Percentiles rank a stretch among this genome's conserved stretches.
These are phyloP conservation scores for Tyrannus savana DNA, from an alignment of 2,113 vertebrate genomes.

Conservation along the genomic window DNA sequence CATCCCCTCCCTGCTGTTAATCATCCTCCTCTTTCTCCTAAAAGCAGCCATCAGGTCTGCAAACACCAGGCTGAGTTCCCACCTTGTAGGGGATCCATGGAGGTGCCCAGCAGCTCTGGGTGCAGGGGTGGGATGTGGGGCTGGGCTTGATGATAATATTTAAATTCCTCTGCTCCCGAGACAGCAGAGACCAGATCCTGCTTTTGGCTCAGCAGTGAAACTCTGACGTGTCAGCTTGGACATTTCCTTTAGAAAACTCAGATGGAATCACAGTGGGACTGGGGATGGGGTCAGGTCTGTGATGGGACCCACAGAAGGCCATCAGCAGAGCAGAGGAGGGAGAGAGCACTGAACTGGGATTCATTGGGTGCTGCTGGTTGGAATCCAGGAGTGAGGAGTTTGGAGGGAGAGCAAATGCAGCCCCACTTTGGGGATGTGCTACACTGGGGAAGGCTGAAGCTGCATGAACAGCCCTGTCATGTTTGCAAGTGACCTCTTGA, in stretches of 20 bases:
- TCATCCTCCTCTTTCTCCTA: not conserved
- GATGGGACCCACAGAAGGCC: not conserved
- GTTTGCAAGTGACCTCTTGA: not conserved
- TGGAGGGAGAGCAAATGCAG: not conserved
- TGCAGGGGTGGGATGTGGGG: rapidly evolving
- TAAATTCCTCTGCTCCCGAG: not conserved
- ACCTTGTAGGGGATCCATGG: not conserved
- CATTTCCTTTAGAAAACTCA: not conserved
- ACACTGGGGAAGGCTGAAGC: not conserved
- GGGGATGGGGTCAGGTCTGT: not conserved
- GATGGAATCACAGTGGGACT: not conserved
- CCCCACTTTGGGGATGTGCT: no score
- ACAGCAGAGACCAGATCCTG: not conserved
- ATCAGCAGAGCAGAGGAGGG: not conserved
- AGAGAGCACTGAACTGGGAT: not conserved
- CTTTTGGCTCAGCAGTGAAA: not conserved
- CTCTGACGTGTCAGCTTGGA: not conserved
- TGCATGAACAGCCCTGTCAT: not conserved
- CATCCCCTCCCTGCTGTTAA: constrained; percentile 15
- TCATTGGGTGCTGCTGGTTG: not conserved
- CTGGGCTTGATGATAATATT: not conserved
- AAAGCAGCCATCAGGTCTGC: not conserved
- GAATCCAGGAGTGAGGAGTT: not conserved
- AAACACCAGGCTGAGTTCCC: not conserved
- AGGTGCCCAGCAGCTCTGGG: not conserved